Conservation (phyloP, 2,113 vertebrate genomes). For the Serilophus lunatus region DNA sequence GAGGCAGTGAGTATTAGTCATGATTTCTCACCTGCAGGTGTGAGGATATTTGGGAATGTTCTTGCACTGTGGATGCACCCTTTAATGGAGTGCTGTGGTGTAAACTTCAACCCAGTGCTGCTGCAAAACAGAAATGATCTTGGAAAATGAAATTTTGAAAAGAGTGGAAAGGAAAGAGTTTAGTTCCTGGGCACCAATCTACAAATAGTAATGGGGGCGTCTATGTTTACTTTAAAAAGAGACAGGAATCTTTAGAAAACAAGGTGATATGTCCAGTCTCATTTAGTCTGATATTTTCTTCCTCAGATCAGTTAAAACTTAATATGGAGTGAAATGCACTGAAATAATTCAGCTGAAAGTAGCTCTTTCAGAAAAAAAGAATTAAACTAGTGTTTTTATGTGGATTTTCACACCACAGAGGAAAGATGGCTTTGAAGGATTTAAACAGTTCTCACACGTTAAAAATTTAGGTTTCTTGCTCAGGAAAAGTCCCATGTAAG, state of each 20-base stretch:
- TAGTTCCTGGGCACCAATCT: accelerated
- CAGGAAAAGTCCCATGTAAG: background rate
- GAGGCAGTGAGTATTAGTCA: background rate
- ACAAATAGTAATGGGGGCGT: background rate
- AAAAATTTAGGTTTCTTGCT: background rate
- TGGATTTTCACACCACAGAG: background rate
- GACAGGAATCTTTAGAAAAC: background rate
- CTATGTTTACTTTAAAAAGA: background rate
- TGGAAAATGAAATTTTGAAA: background rate
- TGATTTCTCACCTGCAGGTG: background rate
- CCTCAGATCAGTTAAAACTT: background rate
- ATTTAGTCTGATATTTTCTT: background rate
- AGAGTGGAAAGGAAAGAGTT: background rate
- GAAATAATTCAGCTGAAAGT: background rate
- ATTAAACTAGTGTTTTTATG: background rate
- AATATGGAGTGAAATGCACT: background rate
- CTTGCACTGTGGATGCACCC: background rate
- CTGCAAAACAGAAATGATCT: background rate
- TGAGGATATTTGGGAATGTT: background rate
- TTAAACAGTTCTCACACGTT: background rate
- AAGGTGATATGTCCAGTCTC: background rate
- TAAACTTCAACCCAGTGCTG: background rate
- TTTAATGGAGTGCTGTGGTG: background rate
- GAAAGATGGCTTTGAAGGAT: background rate
- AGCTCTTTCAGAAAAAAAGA: background rate